Percentiles rank a stretch among this genome's conserved stretches.
These are phyloP conservation scores for Caenorhabditis japonica DNA, from an alignment of 2,888 invertebrate genomes.

Conservation along the genomic window DNA sequence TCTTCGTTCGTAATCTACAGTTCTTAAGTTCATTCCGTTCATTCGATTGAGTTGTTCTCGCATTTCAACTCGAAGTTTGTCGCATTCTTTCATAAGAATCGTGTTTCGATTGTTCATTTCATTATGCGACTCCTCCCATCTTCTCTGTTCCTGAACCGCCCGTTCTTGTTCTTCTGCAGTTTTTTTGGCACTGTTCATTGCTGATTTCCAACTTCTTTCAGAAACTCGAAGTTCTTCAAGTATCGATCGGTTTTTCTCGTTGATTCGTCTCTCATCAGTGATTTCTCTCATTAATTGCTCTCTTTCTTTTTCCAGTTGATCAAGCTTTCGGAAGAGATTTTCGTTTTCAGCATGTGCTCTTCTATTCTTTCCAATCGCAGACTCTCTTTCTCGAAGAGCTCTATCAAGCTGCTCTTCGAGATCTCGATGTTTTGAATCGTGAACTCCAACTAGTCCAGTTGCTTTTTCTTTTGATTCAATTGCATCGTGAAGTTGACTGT, in stretches of 20 bases:
- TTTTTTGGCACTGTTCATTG: constrained; percentile 40
- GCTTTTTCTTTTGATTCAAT: constrained; percentile 33
- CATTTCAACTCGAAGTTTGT: constrained; percentile 35
- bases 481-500: constrained; percentile 36
- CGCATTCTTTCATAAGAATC: constrained; percentile 33
- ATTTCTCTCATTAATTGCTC: constrained; percentile 45
- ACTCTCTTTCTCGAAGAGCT: constrained; percentile 21
- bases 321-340: constrained; percentile 35
- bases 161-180: constrained; percentile 37
- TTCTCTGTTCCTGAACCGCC: constrained; percentile 30
- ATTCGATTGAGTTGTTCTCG: constrained; percentile 40
- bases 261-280: constrained; percentile 33
- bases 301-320: constrained; percentile 41
- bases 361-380: constrained; percentile 23
- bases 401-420: constrained; percentile 43
- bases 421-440: constrained; percentile 41
- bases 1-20: constrained; percentile 45
- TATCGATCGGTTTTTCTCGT: constrained; percentile 43
- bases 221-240: constrained; percentile 54
- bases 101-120: constrained; percentile 33
- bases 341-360: constrained; percentile 37
- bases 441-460: constrained; percentile 14
- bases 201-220: constrained; percentile 59
- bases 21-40: constrained; percentile 37
- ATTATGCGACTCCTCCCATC: constrained; percentile 40